A percentile compares a stretch with the other conserved stretches of the same genome.
Conservation (phyloP, 2,113 vertebrate species). For the Gymnobelideus leadbeateri region DNA sequence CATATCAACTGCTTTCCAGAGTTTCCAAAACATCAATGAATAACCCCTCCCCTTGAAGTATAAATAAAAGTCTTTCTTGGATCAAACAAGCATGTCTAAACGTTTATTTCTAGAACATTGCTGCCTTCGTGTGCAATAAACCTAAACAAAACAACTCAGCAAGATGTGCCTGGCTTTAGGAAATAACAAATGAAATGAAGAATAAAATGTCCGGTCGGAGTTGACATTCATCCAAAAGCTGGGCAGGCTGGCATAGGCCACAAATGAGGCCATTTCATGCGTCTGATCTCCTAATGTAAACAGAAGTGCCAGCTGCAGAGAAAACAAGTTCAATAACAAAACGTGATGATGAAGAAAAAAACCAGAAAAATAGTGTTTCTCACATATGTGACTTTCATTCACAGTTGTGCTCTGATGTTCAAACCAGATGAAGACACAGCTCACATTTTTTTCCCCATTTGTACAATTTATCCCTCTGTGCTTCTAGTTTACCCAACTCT, state of each 20-base stretch:
- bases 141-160: constrained; percentile 40
- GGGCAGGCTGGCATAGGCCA: constrained; percentile 45
- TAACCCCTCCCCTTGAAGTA: constrained; percentile 57
- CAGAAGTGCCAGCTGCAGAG: constrained; percentile 69
- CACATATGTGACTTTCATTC: constrained; percentile 9
- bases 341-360: constrained; percentile 42
- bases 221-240: constrained; percentile 66
- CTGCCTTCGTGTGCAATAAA: constrained; percentile 30
- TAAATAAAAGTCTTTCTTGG: constrained; percentile 59
- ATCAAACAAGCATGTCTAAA: constrained; percentile 44
- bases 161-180: constrained; percentile 38
- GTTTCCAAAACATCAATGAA: constrained; percentile 72
- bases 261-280: constrained; percentile 60
- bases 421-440: constrained; percentile 19
- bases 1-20: constrained; percentile 49
- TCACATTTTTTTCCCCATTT: constrained; percentile 2
- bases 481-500: neutral
- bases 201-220: constrained; percentile 50
- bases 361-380: constrained; percentile 10
- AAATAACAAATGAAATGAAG: constrained; percentile 58
- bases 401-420: constrained; percentile 37
- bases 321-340: constrained; percentile 56
- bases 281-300: constrained; percentile 61
- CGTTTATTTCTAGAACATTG: constrained; percentile 38
- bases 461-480: neutral